These are phyloP conservation scores for Isotomurus palustris DNA, from an alignment of 2,888 invertebrate genomes.

Conservation along the genomic window DNA sequence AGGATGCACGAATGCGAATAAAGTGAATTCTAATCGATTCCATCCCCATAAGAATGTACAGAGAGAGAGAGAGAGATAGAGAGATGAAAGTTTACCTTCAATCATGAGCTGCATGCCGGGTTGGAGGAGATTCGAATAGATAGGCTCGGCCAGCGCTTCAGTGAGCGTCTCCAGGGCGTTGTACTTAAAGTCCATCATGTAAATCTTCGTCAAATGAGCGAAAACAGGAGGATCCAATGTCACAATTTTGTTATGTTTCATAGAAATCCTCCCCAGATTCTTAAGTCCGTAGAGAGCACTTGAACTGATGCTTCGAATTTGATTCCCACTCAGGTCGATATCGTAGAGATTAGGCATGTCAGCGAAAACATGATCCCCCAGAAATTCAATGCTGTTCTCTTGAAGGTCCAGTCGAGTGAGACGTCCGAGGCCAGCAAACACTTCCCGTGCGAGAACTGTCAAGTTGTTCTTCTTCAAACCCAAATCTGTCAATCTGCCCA, in stretches of 20 bases:
- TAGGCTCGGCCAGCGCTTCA: slow-evolving; percentile 69
- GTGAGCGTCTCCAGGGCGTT: slow-evolving; percentile 73
- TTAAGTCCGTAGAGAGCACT: slow-evolving; percentile 72
- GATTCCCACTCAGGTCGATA: slow-evolving; percentile 59
- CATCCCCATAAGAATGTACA: no score
- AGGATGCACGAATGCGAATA: no score
- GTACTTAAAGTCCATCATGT: slow-evolving; percentile 69
- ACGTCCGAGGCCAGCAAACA: slow-evolving; percentile 70
- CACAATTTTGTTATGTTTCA: slow-evolving; percentile 71
- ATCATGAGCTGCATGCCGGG: slow-evolving; percentile 68
- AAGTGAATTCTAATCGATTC: no score
- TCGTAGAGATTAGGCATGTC: slow-evolving; percentile 70
- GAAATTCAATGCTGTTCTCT: slow-evolving; percentile 66
- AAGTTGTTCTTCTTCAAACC: slow-evolving; percentile 59
- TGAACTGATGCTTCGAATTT: slow-evolving; percentile 64
- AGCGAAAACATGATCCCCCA: slow-evolving; percentile 73
- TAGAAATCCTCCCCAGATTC: slow-evolving; percentile 64
- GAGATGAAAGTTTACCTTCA: slow-evolving; percentile 75
- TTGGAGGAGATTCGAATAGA: slow-evolving; percentile 71
- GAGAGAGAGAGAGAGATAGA: no score
- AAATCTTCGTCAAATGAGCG: slow-evolving; percentile 66
- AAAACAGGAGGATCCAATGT: slow-evolving; percentile 67
- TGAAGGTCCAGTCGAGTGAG: slow-evolving; percentile 67
- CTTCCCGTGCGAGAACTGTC: slow-evolving; percentile 67
- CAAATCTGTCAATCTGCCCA: slow-evolving; percentile 45